A percentile compares a stretch with the other conserved stretches of the same genome.
These are phyloP conservation scores for Phyllotreta cruciferae DNA, from an alignment of 2,888 invertebrate species.

Conservation along the genomic window DNA sequence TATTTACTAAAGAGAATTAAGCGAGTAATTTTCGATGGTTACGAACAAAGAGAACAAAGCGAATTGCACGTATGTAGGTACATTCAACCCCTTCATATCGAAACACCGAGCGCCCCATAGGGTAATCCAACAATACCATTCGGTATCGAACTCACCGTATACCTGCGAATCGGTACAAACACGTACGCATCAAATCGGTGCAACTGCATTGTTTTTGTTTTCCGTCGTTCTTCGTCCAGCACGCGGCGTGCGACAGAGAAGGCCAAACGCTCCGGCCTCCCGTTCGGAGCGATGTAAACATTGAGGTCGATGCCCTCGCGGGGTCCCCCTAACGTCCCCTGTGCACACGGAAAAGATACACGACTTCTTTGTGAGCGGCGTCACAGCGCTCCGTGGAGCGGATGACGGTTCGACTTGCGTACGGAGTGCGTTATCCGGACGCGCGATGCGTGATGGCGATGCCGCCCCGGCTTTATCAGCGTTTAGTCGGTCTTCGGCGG, in stretches of 20 bases:
- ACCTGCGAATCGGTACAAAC: slow-evolving; percentile 2
- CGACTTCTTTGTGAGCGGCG: slow-evolving; percentile 38
- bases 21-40: no score
- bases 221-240: neutral
- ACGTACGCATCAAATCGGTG: neutral
- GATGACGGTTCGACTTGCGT: slow-evolving; percentile 36
- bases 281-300: slow-evolving; percentile 57
- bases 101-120: no score
- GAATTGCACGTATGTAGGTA: no score
- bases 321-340: slow-evolving; percentile 38
- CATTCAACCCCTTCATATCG: no score
- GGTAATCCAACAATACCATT: no score
- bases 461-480: no score
- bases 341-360: slow-evolving; percentile 36
- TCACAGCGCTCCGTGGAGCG: slow-evolving; percentile 16
- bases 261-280: slow-evolving; percentile 35
- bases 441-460: neutral
- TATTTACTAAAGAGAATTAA: no score
- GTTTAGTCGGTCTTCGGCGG: no score
- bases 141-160: neutral
- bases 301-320: slow-evolving; percentile 55
- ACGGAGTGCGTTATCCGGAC: slow-evolving; percentile 12
- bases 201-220: slow-evolving; percentile 12
- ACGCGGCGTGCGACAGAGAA: slow-evolving; percentile 4
- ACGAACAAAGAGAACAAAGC: no score